Base-by-base conservation (phyloP, 2,113 vertebrate species). In the Hyaena hyaena region DNA sequence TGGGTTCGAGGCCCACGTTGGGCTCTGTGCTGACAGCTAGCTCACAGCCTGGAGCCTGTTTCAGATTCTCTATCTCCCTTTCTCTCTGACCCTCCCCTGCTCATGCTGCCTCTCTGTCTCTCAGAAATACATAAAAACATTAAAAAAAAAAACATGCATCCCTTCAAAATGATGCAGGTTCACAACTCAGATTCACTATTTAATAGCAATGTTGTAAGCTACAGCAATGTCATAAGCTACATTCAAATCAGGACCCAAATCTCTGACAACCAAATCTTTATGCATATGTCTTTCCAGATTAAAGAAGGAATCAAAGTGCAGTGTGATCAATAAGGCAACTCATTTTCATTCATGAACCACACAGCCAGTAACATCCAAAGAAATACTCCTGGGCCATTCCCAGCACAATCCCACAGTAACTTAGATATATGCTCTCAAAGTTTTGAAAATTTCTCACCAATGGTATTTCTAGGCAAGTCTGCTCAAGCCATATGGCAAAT, bases 331-430 rank as follows among this genome's bases (percentile, higher is more conserved):
- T 66, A 65, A 86, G 11, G 3, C 33, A 33, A 48, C 19, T 24
- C 12, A 19, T 4, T 31, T 6, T 21, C 24, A n/a, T 7, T 2
- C 8, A 10, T 10, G 0, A 1, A 28, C 15, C 31, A 43, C 2
- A 4, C 1, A 39, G 35, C 23, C 19, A 58, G 9, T 10, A 50
- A 14, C 2, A 24, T 58, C 39, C 28, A 48, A 33, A 68, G 35
- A 55, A 84, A 74, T 19, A 65, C 9, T 10, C 7, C 31, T 11
- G 7, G 4, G 1, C 28, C 17, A 43, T 19, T 55, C 17, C 4
- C 43, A 83, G 21, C 23, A 28, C 43, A 53, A 26, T 3, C 11
- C 14, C 28, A 68, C 35, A 45, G 35, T n/a, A 81, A 63, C 28
- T 21, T 63, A 28, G 15, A 53, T 45, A 53, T 53, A 89, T 11